phyloP scores from a whole-genome alignment of 2,113 vertebrate genomes.

The Murina feae region DNA sequence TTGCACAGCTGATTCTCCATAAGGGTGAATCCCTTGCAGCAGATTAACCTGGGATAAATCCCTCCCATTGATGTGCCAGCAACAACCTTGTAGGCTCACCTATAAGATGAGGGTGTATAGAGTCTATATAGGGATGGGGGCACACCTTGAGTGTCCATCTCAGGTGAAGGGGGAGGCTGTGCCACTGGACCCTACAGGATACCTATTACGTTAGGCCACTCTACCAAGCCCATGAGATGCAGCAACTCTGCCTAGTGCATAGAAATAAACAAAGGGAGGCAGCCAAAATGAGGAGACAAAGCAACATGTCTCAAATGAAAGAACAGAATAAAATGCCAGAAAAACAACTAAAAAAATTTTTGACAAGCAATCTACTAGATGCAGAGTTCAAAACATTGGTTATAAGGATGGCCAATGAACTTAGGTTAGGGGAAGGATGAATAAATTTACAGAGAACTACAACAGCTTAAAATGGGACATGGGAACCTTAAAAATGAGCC shows the following conservation, averaged over 20 bases:
- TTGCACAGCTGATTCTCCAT: background rate
- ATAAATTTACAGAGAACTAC: background rate
- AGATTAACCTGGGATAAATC: background rate
- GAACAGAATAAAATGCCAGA: background rate
- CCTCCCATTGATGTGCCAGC: background rate
- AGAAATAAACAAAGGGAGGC: background rate
- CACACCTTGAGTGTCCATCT: background rate
- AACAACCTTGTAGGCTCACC: background rate
- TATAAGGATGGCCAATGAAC: background rate
- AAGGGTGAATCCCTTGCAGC: background rate
- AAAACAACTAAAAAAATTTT: background rate
- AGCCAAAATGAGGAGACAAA: background rate
- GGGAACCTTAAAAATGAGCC: background rate
- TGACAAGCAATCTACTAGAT: background rate
- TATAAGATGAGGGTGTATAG: background rate
- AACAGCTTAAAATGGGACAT: background rate
- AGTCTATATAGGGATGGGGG: background rate
- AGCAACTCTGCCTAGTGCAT: background rate
- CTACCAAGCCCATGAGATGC: background rate
- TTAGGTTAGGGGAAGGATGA: background rate
- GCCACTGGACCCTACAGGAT: background rate
- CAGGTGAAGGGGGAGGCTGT: background rate
- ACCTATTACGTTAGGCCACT: background rate
- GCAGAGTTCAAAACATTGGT: background rate
- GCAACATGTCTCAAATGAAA: background rate